phyloP scores from a whole-genome alignment of 2,888 invertebrate genomes.

The Sturmia bella region DNA sequence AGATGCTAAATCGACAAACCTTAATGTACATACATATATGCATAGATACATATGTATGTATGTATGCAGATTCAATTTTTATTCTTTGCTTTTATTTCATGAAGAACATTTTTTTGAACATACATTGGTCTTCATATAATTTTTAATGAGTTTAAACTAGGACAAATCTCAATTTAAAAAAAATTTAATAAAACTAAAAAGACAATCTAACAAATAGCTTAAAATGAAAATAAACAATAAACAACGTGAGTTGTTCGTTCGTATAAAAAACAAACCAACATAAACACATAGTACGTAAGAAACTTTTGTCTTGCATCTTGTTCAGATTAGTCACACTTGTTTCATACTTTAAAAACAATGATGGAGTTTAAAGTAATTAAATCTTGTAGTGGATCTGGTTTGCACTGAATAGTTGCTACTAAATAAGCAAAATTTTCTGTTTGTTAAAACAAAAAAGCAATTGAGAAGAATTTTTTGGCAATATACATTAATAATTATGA shows the following conservation, averaged over 20 bases:
- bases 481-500: too few relatives aligned
- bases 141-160: constrained; percentile 9
- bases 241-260: not conserved
- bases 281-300: constrained; percentile 5
- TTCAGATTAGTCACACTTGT: constrained; percentile 52
- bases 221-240: constrained; percentile 3
- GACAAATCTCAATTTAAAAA: constrained; percentile 39
- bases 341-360: constrained; percentile 25
- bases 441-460: too few relatives aligned
- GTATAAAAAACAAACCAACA: not conserved
- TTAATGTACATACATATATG: too few relatives aligned
- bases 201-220: constrained; percentile 1
- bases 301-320: constrained; percentile 28
- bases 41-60: too few relatives aligned
- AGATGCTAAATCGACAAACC: too few relatives aligned
- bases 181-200: constrained; percentile 16
- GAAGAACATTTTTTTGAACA: not conserved
- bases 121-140: not conserved
- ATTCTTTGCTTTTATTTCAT: not conserved
- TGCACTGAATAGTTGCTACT: too few relatives aligned
- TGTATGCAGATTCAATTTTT: constrained; percentile 4
- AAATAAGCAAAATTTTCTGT: too few relatives aligned
- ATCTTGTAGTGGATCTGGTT: too few relatives aligned
- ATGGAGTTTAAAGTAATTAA: not conserved
- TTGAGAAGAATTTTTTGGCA: too few relatives aligned